A percentile compares a stretch with the other conserved stretches of the same genome.
These are phyloP conservation scores for Asbolus verrucosus DNA, from an alignment of 1,140 invertebrate genomes.

Conservation along the genomic window DNA sequence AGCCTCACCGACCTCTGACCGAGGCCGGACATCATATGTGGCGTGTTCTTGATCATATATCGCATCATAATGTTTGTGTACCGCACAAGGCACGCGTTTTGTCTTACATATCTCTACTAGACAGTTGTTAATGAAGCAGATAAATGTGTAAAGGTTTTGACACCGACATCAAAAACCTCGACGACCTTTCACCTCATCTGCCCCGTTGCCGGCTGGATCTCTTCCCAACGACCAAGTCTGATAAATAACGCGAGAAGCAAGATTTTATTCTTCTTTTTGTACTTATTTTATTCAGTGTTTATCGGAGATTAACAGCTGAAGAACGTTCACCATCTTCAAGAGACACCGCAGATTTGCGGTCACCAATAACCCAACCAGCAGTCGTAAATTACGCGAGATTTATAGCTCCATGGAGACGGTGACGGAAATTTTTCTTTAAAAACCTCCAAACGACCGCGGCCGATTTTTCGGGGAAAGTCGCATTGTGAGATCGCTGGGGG, in stretches of 20 bases:
- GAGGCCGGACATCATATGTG: conserved; percentile 31
- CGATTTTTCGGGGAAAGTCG: too few relatives aligned
- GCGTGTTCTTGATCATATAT: conserved; percentile 22
- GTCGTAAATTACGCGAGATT: too few relatives aligned
- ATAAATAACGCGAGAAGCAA: neutral
- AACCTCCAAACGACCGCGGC: too few relatives aligned
- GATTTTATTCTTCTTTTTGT: neutral
- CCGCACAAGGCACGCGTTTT: conserved; percentile 34
- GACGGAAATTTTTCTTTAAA: too few relatives aligned
- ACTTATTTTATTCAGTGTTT: too few relatives aligned
- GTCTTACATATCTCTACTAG: conserved; percentile 25
- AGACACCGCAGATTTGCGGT: too few relatives aligned
- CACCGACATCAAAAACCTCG: conserved; percentile 43
- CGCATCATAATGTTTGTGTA: conserved; percentile 11
- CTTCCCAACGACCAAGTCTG: neutral
- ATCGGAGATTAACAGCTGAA: too few relatives aligned
- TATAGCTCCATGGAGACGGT: too few relatives aligned
- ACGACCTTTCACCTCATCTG: conserved; percentile 31
- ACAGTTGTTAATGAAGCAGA: conserved; percentile 38
- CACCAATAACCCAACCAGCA: too few relatives aligned
- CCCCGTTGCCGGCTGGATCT: neutral
- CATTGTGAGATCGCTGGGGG: too few relatives aligned
- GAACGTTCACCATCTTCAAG: too few relatives aligned
- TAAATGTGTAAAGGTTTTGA: conserved; percentile 43
- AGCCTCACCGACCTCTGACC: conserved; percentile 27